These are phyloP conservation scores for Drosophila infuscata DNA, from an alignment of 2,888 invertebrate genomes.

Conservation along the genomic window DNA sequence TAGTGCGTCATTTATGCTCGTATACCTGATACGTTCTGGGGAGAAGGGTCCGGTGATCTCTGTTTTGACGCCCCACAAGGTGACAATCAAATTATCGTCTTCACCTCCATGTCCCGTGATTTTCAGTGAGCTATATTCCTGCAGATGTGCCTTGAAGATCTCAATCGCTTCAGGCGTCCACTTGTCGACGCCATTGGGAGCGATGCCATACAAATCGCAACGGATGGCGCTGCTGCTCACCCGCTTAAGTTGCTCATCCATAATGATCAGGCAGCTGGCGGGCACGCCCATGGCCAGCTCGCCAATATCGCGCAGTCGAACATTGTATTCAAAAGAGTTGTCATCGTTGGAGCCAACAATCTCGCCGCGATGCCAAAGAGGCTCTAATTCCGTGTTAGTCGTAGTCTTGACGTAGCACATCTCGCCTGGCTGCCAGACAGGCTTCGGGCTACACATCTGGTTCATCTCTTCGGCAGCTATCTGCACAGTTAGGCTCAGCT, in stretches of 20 bases:
- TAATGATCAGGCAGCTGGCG: conserved; percentile 85
- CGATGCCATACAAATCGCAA: conserved; percentile 89
- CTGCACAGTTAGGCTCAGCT: conserved; percentile 87
- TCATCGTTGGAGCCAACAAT: conserved; percentile 7
- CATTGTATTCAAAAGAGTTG: conserved; percentile 65
- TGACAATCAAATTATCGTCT: conserved; percentile 79
- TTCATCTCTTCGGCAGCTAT: conserved; percentile 24
- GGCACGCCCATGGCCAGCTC: conserved; percentile 84
- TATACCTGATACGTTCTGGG: conserved; percentile 87
- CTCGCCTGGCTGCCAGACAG: conserved; percentile 86
- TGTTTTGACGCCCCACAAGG: conserved; percentile 88
- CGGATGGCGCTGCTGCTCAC: conserved; percentile 87
- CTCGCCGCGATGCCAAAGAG: conserved; percentile 87
- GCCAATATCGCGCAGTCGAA: conserved; percentile 89
- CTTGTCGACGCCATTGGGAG: conserved; percentile 89
- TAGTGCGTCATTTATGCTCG: conserved; percentile 89
- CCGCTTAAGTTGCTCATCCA: conserved; percentile 86
- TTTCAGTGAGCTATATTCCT: conserved; percentile 85
- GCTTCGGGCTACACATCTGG: background rate
- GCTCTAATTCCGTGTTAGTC: conserved; percentile 44
- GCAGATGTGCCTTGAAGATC: conserved; percentile 86
- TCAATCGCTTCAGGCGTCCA: conserved; percentile 86
- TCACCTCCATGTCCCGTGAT: conserved; percentile 59
- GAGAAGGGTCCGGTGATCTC: conserved; percentile 88
- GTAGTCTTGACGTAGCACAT: conserved; percentile 86